Conservation (phyloP, 2,888 invertebrate species). For the Volucella zonaria region DNA sequence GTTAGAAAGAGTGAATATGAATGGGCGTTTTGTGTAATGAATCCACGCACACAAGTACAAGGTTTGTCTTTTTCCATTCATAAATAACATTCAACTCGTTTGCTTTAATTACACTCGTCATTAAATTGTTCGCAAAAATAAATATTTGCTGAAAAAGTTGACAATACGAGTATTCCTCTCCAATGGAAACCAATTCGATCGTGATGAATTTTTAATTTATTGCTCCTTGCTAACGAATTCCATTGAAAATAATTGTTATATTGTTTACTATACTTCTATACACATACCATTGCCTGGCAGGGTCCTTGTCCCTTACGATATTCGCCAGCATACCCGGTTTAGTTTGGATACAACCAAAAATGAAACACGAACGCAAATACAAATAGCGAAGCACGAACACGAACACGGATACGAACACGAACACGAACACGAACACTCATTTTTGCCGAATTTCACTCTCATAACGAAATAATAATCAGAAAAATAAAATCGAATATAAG, state of each 20-base stretch:
- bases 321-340: background rate
- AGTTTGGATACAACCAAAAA: no score
- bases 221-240: conserved; percentile 26
- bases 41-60: background rate
- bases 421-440: background rate
- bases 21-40: no score
- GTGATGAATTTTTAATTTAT: conserved; percentile 70
- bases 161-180: conserved; percentile 7
- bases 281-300: conserved; percentile 40
- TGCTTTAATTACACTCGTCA: conserved; percentile 29
- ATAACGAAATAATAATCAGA: conserved; percentile 51
- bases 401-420: background rate
- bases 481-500: conserved; percentile 58
- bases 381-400: no score
- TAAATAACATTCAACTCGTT: conserved; percentile 10
- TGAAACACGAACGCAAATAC: no score
- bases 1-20: background rate
- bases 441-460: conserved; percentile 6
- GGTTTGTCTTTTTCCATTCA: background rate
- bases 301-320: conserved; percentile 16
- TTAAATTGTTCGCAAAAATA: conserved; percentile 25
- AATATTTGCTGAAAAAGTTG: conserved; percentile 45
- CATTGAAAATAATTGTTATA: conserved; percentile 62
- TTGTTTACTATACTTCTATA: conserved; percentile 42
- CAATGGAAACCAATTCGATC: conserved; percentile 43